Conservation (phyloP, 2,797 vertebrate species). For the Typhlichthys subterraneus region DNA sequence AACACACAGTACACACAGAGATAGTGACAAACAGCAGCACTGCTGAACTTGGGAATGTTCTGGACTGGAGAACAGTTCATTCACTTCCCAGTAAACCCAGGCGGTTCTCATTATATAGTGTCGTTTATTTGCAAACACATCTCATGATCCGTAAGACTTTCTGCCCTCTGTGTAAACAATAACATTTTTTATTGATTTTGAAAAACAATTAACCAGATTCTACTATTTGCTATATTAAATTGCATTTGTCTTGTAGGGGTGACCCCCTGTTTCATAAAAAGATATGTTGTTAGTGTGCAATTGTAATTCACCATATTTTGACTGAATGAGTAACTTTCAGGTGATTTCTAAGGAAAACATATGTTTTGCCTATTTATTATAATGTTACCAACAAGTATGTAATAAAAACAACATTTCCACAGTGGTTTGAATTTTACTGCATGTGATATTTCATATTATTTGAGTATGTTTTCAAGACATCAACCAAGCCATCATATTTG, state of each 20-base stretch:
- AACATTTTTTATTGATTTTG: slow-evolving; percentile 2
- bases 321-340: no score
- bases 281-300: no score
- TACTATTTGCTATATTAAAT: neutral
- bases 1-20: slow-evolving; percentile 10
- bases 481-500: no score
- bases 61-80: neutral
- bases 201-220: no score
- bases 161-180: slow-evolving; percentile 4
- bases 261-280: neutral
- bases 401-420: no score
- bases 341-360: no score
- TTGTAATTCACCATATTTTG: no score
- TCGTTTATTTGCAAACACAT: neutral
- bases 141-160: neutral
- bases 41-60: slow-evolving; percentile 8
- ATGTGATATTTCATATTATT: no score
- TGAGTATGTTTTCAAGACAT: no score
- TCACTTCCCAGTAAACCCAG: neutral
- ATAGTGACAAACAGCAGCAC: slow-evolving; percentile 13
- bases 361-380: no score
- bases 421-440: no score
- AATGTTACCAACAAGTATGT: no score
- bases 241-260: neutral
- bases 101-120: slow-evolving; percentile 10